Evolutionary conservation across 2,797 vertebrate genomes (phyloP), one percentile per base, ranked within the genome.

Genomic region (Loriculus beryllinus): DNA sequence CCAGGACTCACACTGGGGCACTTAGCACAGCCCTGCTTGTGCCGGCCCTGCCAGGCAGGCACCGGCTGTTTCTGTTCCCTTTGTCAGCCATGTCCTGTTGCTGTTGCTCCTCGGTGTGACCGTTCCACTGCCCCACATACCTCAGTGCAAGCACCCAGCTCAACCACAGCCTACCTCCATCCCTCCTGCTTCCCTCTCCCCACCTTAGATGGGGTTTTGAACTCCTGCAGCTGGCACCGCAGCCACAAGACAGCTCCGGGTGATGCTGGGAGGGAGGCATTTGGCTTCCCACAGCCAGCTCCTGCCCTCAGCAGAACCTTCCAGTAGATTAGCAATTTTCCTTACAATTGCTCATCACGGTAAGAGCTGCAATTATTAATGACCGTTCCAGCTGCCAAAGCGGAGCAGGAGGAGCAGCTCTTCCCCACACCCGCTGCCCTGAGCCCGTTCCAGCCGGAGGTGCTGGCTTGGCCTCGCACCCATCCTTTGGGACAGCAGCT

Each of bases 281-380:
- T 72, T 29, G 67, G 47, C 54, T 92, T 71, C 81, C 67, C 6
- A 0, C 13, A 69, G 74, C 67, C 83, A 54, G 63, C 47, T 79
- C 74, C 74, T 90, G 86, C 90, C 78, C 88, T 64, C 4, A 2
- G 74, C 83, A 88, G 93, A 96, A 94, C 91, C 63, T 92, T 96
- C 96, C 88, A 92, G 88, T 26, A 92, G 86, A 94, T 92, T 63
- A 94, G 93, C 72, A 63, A 88, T 96, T 90, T 96, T 86, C 92
- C 86, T 94, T 78, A 54, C 60, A 57, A 76, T 86, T 91, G 92
- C 92, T 96, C 95, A 94, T 94, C 83, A 3, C 3, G 5, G 76
- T 8, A 56, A 93, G 86, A 90, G 90, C 95, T 72, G 96, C 74
- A 90, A 86, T 95, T 93, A 93, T 87, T 91, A 96, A 94, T 93